Evolutionary conservation across 1,140 invertebrate species (phyloP).

Genomic region (Plodia interpunctella): DNA sequence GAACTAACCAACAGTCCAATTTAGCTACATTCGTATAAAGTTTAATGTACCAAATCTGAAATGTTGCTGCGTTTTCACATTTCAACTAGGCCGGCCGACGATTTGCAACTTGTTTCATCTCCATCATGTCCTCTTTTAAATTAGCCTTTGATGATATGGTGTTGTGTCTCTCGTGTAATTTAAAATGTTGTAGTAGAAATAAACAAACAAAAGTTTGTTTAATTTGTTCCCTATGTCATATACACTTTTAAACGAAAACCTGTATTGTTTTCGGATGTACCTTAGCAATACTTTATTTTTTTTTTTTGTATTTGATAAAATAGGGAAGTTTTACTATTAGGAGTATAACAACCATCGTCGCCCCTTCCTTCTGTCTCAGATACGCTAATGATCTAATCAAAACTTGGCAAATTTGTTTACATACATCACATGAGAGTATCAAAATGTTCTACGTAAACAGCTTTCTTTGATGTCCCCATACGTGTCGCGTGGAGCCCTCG

Average conservation of each 20-base stretch:
- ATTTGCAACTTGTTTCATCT: conserved; percentile 4
- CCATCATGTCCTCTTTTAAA: not conserved
- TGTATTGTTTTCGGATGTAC: too few relatives aligned
- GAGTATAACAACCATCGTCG: not conserved
- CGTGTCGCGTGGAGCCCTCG: conserved; percentile 19
- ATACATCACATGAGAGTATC: conserved; percentile 44
- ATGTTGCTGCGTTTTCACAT: conserved; percentile 52
- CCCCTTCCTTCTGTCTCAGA: conserved; percentile 35
- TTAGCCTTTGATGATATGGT: not conserved
- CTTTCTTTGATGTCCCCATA: conserved; percentile 53
- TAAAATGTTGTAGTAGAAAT: too few relatives aligned
- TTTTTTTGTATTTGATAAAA: conserved; percentile 2
- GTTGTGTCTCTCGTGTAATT: not conserved
- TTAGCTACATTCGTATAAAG: conserved; percentile 69
- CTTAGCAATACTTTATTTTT: too few relatives aligned
- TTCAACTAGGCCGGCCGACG: conserved; percentile 37
- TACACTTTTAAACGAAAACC: too few relatives aligned
- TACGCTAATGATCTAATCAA: conserved; percentile 68
- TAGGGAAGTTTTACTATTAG: too few relatives aligned
- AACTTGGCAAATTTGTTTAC: conserved; percentile 72
- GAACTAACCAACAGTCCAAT: conserved; percentile 70
- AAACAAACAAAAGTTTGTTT: too few relatives aligned
- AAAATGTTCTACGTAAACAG: conserved; percentile 61
- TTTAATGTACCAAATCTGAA: conserved; percentile 71
- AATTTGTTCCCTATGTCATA: too few relatives aligned